These are phyloP conservation scores for Phragmatobia fuliginosa DNA, from an alignment of 2,888 invertebrate genomes.

Conservation along the genomic window DNA sequence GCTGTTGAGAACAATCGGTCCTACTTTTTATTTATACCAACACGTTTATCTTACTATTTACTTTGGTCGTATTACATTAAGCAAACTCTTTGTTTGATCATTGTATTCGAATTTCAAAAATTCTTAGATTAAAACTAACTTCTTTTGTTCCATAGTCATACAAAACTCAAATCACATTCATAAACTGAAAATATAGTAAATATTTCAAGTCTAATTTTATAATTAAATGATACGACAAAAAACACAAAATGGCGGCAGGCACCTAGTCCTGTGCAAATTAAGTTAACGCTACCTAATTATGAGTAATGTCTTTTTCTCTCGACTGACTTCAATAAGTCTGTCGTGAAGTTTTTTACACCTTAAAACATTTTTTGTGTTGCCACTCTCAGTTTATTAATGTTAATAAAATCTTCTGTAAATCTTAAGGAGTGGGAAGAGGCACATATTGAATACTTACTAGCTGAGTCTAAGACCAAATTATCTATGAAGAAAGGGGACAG, in stretches of 20 bases:
- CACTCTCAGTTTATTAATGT: constrained; percentile 29
- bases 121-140: not conserved
- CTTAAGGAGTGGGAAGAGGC: not conserved
- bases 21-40: constrained; percentile 8
- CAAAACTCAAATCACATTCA: not conserved
- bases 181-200: not conserved
- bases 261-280: constrained; percentile 60
- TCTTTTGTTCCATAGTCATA: not conserved
- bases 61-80: not conserved
- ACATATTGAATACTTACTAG: not conserved
- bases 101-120: not conserved
- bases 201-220: constrained; percentile 6
- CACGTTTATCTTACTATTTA: constrained; percentile 5
- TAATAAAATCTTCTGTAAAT: not conserved
- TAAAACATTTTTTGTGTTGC: constrained; percentile 53
- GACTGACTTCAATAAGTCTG: constrained; percentile 64
- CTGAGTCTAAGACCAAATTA: too few species aligned
- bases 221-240: constrained; percentile 40
- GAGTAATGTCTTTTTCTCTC: constrained; percentile 71
- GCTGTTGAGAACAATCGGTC: constrained; percentile 10
- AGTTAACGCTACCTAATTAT: constrained; percentile 78
- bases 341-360: constrained; percentile 56
- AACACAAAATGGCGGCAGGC: constrained; percentile 49
- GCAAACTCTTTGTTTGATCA: not conserved
- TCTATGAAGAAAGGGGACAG: too few species aligned